These are phyloP conservation scores for Spialia ferax DNA, from an alignment of 2,888 invertebrate genomes.

Conservation along the genomic window DNA sequence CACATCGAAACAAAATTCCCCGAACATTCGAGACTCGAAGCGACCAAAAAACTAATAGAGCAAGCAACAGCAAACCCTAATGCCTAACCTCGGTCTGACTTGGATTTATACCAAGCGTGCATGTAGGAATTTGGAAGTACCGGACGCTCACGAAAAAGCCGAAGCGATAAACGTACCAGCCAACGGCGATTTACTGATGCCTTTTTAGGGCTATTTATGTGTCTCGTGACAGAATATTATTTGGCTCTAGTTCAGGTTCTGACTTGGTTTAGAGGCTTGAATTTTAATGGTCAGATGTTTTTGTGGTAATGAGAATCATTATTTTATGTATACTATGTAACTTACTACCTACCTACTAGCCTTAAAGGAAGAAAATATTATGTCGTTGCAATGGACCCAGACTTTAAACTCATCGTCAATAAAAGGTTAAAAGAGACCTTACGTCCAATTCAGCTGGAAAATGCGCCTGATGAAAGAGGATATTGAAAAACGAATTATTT, in stretches of 20 bases:
- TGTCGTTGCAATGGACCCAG: too few relatives aligned
- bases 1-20: not conserved
- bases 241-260: conserved; percentile 40
- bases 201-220: conserved; percentile 53
- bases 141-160: conserved; percentile 56
- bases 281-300: conserved; percentile 18
- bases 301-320: conserved; percentile 7
- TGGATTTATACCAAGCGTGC: conserved; percentile 55
- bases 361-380: too few relatives aligned
- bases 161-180: conserved; percentile 53
- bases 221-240: conserved; percentile 53
- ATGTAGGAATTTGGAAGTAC: conserved; percentile 55
- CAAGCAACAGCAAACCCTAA: conserved; percentile 31
- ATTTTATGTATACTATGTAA: not conserved
- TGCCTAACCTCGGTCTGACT: conserved; percentile 42
- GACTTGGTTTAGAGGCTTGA: conserved; percentile 9
- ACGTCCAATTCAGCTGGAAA: too few relatives aligned
- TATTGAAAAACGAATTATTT: too few relatives aligned
- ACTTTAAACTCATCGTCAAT: too few relatives aligned
- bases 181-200: conserved; percentile 45
- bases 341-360: too few relatives aligned
- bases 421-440: too few relatives aligned
- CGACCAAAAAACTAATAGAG: conserved; percentile 21
- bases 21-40: not conserved
- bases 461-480: too few relatives aligned